phyloP scores from a whole-genome alignment of 2,888 invertebrate genomes.

The Azorinus chamasolen region DNA sequence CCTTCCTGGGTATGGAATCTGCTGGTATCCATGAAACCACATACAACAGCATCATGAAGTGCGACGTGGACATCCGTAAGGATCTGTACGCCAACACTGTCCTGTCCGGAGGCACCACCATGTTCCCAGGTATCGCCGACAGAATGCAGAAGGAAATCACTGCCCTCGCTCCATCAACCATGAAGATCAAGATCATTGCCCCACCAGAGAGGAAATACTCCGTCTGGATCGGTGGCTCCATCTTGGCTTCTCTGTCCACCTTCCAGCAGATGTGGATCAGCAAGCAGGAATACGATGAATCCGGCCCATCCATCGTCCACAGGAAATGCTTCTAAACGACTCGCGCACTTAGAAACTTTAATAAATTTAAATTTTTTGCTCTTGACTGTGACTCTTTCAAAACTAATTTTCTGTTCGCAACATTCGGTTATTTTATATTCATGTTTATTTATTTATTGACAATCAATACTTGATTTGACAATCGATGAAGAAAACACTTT shows the following conservation, averaged over 20 bases:
- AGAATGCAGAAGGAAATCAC: constrained; percentile 99
- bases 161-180: constrained; percentile 90
- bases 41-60: constrained; percentile 86
- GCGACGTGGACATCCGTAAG: constrained; percentile 85
- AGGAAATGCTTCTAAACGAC: constrained; percentile 10
- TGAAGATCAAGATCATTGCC: constrained; percentile 92
- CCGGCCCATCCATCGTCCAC: constrained; percentile 12
- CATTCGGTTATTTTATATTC: too few relatives aligned
- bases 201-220: constrained; percentile 92
- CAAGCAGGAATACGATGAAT: constrained; percentile 12
- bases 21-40: constrained; percentile 85
- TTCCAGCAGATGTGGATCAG: constrained; percentile 18
- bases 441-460: too few relatives aligned
- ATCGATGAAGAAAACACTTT: too few relatives aligned
- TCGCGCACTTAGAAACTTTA: too few relatives aligned
- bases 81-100: constrained; percentile 88
- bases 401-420: too few relatives aligned
- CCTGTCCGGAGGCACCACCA: constrained; percentile 97
- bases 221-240: constrained; percentile 15
- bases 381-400: too few relatives aligned
- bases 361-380: too few relatives aligned
- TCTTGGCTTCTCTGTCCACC: constrained; percentile 11
- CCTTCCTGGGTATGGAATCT: constrained; percentile 85
- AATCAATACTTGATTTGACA: too few relatives aligned
- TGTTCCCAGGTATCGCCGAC: constrained; percentile 99